Evolutionary conservation across 2,113 vertebrate species (phyloP), one percentile per base, ranked within the genome.

Genomic region (Anguilla rostrata): DNA sequence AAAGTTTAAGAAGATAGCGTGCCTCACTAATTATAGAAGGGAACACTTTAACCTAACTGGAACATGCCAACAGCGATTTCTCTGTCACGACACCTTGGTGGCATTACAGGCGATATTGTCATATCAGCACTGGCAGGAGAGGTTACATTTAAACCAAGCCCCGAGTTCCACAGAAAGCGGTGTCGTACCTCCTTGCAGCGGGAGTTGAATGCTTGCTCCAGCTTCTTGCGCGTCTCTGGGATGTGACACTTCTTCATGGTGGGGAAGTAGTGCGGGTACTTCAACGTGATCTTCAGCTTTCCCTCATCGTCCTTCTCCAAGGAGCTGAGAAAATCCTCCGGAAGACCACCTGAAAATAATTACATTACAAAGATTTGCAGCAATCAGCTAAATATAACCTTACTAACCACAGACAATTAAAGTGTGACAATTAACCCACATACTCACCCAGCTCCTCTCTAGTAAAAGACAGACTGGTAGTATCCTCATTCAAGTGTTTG

Each of bases 221-320:
- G 92, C 89, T 94, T 96, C 89, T 92, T 93, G 71, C 98, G 93
- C 0, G 98, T 99, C 89, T 99, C 97, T 0, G 98, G 97, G 83
- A 99, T 94, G 0, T 96, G 94, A 90, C 98, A 99, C 60, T 99
- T 99, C 95, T 99, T 99, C 94, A 99, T 96, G 85, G 99, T 95
- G 0, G 98, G 98, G 88, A 99, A 99, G 88, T 99, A 99, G 87
- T 99, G 98, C 0, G 98, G 98, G 91, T 99, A 99, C 87, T 99
- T 99, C 78, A 99, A 92, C 0, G 98, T 99, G 79, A 99, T 96
- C 87, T 99, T 99, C 85, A 99, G 92, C 85, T 94, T 96, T 15
- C 96, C 97, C 0, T 94, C 95, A 15, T 96, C 96, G 0, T 95
- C 95, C 91, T 96, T 96, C 87, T 99, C 98, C 93, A 99, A 93